Conservation (phyloP, 2,113 vertebrate genomes). For the Trinectes maculatus region DNA sequence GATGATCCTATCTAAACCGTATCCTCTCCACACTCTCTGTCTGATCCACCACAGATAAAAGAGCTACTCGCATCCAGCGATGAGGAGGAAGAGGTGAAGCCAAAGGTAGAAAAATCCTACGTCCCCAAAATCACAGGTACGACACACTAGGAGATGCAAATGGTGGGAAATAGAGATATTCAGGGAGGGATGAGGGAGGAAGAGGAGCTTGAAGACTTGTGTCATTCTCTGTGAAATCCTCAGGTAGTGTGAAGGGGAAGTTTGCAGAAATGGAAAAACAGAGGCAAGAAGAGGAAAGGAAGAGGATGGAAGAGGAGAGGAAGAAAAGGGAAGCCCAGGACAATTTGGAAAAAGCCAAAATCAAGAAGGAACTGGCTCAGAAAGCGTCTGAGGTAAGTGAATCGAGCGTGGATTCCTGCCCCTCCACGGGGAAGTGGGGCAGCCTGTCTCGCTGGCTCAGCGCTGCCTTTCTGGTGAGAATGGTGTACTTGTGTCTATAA, state of each 20-base stretch:
- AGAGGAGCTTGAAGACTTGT: constrained; percentile 21
- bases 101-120: constrained; percentile 91
- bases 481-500: constrained; percentile 37
- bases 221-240: constrained; percentile 36
- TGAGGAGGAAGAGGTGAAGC: constrained; percentile 88
- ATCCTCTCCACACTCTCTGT: constrained; percentile 63
- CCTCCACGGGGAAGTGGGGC: neutral
- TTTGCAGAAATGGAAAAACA: constrained; percentile 99
- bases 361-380: constrained; percentile 93
- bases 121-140: constrained; percentile 98
- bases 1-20: constrained; percentile 80
- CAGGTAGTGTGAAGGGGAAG: constrained; percentile 97
- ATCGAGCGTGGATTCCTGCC: neutral
- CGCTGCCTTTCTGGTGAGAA: constrained; percentile 16
- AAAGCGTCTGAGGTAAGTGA: constrained; percentile 93
- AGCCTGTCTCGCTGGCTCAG: neutral
- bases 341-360: constrained; percentile 92
- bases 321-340: constrained; percentile 93
- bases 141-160: constrained; percentile 21
- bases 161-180: neutral
- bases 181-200: neutral
- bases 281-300: constrained; percentile 91
- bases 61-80: constrained; percentile 95
- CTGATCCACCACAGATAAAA: constrained; percentile 84
- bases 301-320: constrained; percentile 90